Conservation (phyloP, 2,113 vertebrate species). For the Sceloporus tristichus region DNA sequence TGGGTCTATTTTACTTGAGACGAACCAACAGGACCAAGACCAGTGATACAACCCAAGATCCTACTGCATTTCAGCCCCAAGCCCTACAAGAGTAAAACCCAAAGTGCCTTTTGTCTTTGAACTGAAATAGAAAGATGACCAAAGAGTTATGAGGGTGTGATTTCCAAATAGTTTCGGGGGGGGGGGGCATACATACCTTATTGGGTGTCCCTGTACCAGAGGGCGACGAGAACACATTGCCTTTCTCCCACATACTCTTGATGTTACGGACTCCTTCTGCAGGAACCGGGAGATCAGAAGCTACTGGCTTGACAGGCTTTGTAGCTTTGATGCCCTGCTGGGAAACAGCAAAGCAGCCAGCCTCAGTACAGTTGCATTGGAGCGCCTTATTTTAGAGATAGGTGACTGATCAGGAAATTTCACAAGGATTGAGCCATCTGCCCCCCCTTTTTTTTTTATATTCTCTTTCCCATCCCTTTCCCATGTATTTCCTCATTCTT, state of each 20-base stretch:
- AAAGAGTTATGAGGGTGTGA: too few relatives aligned
- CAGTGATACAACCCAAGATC: too few relatives aligned
- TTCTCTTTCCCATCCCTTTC: too few relatives aligned
- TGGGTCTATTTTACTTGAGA: too few relatives aligned
- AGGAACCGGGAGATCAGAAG: slow-evolving; percentile 89
- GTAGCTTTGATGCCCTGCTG: slow-evolving; percentile 87
- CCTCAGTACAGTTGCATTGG: background rate
- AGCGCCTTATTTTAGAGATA: background rate
- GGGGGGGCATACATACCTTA: slow-evolving; percentile 82
- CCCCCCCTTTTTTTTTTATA: background rate
- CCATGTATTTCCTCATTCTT: background rate
- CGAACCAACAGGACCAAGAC: too few relatives aligned
- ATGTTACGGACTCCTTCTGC: slow-evolving; percentile 93
- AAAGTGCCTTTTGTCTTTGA: too few relatives aligned
- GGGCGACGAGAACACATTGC: slow-evolving; percentile 88
- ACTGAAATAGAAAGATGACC: too few relatives aligned
- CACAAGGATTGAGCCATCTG: too few relatives aligned
- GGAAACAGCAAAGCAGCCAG: background rate
- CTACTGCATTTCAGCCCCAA: too few relatives aligned
- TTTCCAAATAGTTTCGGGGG: too few relatives aligned
- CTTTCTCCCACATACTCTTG: slow-evolving; percentile 99
- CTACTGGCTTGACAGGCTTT: slow-evolving; percentile 83
- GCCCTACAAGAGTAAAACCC: background rate
- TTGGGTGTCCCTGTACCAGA: slow-evolving; percentile 82
- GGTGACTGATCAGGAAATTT: background rate